phyloP scores from a whole-genome alignment of 2,888 invertebrate species.

The Lasioglossum lativentre region DNA sequence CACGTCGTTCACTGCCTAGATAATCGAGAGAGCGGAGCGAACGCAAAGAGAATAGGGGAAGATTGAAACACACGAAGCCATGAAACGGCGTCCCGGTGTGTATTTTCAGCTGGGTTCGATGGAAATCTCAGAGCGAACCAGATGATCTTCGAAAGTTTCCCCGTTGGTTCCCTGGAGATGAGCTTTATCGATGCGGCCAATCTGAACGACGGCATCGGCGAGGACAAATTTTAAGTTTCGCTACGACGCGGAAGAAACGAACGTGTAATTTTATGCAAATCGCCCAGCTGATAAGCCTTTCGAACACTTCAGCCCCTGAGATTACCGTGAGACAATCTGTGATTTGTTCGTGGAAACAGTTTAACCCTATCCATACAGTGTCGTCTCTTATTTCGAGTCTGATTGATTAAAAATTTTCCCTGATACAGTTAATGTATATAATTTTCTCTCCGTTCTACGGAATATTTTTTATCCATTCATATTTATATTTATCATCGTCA shows the following conservation, averaged over 20 bases:
- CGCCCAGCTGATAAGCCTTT: conserved; percentile 49
- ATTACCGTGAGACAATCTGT: conserved; percentile 43
- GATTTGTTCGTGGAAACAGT: neutral
- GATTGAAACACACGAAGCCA: conserved; percentile 25
- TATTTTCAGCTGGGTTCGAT: conserved; percentile 55
- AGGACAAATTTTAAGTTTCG: conserved; percentile 61
- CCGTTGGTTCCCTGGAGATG: conserved; percentile 45
- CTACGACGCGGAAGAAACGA: conserved; percentile 54
- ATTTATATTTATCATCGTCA: too few relatives aligned
- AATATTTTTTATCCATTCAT: too few relatives aligned
- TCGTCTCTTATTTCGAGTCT: neutral
- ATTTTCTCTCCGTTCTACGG: too few relatives aligned
- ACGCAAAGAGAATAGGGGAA: neutral
- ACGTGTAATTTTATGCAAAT: conserved; percentile 54
- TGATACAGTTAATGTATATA: too few relatives aligned
- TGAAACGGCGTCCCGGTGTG: conserved; percentile 10
- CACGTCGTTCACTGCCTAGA: conserved; percentile 4
- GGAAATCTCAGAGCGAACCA: conserved; percentile 65
- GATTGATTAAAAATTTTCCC: neutral
- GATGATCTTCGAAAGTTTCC: conserved; percentile 67
- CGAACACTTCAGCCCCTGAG: conserved; percentile 11
- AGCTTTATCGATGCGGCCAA: conserved; percentile 55
- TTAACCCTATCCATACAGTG: neutral
- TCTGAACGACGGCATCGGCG: conserved; percentile 51
- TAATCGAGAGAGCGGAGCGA: neutral